Evolutionary conservation across 1,140 invertebrate genomes (phyloP), one percentile per base, ranked within the genome.

Genomic region (Ostrea edulis): DNA sequence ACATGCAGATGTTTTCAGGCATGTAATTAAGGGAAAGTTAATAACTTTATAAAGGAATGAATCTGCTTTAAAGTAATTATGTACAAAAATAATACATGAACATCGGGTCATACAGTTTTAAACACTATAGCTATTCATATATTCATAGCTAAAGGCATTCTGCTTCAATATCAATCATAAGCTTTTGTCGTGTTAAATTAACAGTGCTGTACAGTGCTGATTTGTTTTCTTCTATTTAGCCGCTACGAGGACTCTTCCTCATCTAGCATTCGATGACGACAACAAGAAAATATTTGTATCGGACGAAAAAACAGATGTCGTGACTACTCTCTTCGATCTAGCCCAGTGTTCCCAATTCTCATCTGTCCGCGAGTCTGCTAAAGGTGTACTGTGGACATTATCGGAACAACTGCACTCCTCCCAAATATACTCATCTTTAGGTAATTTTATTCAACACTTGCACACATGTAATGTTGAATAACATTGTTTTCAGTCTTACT

Each of bases 311-410:
- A 54, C 51, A 35, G 81, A 83, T 22, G 22, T 62, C 0, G 82
- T 87, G 14, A 77, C 17, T 0, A 82, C 82, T 29, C 51, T 87
- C 8, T 82, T 87, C 12, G n/a, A 82, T 51, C 81, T 87, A 8
- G 29, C 53, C 22, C 65, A 20, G 20, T 55, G 53, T 12, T 62
- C 53, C 29, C 17, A 20, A 12, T 83, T 53, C 29, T 2, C 55
- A 9, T 14, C 53, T n/a, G 82, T 87, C 7, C 9, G 86, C 4
- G 86, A 83, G 29, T 55, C 82, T 44, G 86, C 86, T 0, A 54
- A 52, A n/a, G 86, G 86, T 14, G 82, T 82, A 2, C 55, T 87
- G 2, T 87, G 86, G 86, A 87, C 86, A 2, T 51, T 87, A 25
- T 82, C 81, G 1, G 55, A 58, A 17, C 81, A 35, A 29, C 55